These are phyloP conservation scores for Sarcoramphus papa DNA, from an alignment of 2,797 vertebrate genomes.

Conservation along the genomic window DNA sequence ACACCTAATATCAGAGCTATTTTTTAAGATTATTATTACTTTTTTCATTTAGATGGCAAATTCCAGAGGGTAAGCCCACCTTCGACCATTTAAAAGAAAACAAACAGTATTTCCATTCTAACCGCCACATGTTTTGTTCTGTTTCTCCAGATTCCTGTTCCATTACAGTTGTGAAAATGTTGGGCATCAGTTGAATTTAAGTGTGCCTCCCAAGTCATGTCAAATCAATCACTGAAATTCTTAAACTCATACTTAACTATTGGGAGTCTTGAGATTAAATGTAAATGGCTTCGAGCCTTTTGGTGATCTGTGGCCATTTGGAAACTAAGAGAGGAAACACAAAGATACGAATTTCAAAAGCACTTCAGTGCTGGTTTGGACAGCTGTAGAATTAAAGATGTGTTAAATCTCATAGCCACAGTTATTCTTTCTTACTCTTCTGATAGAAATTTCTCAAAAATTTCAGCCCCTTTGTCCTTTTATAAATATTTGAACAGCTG, in stretches of 20 bases:
- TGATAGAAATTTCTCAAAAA: background rate
- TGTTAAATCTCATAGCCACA: background rate
- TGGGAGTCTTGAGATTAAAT: background rate
- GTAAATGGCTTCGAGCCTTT: background rate
- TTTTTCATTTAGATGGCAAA: background rate
- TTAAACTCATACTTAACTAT: background rate
- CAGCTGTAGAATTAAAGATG: background rate
- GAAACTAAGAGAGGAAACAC: background rate
- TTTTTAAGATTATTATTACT: background rate
- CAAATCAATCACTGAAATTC: background rate
- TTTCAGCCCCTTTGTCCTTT: background rate
- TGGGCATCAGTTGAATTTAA: background rate
- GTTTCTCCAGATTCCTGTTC: background rate
- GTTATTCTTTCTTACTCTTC: background rate
- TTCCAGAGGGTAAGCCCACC: background rate
- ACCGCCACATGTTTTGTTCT: rapidly evolving
- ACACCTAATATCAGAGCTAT: background rate
- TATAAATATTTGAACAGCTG: background rate
- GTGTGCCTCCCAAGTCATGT: background rate
- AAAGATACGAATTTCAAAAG: background rate
- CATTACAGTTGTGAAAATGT: background rate
- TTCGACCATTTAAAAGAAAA: background rate
- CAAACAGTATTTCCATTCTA: background rate
- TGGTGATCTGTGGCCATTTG: background rate
- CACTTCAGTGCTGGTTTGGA: background rate